These are phyloP conservation scores for Chiloscyllium plagiosum DNA, from an alignment of 2,113 vertebrate genomes.

Conservation along the genomic window DNA sequence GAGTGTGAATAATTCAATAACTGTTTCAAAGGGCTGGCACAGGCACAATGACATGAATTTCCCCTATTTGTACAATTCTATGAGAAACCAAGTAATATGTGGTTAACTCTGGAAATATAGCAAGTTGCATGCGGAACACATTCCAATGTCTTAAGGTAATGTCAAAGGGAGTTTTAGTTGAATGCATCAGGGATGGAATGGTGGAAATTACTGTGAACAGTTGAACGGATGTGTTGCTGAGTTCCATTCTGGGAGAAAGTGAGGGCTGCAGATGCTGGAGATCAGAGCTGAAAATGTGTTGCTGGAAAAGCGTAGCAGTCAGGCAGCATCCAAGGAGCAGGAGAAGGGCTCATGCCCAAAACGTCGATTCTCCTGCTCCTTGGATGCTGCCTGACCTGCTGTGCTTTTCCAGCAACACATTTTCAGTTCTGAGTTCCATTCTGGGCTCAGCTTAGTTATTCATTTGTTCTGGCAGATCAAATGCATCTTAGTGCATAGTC, in stretches of 20 bases:
- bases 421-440: no score
- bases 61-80: neutral
- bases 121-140: neutral
- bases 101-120: neutral
- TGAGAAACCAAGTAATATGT: neutral
- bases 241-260: neutral
- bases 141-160: neutral
- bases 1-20: neutral
- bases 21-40: neutral
- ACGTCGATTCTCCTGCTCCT: no score
- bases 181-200: neutral
- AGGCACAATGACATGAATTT: neutral
- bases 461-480: no score
- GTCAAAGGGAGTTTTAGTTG: neutral
- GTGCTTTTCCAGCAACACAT: no score
- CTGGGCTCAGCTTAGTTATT: no score
- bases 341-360: no score
- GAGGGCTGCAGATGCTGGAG: no score
- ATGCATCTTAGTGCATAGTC: no score
- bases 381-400: no score
- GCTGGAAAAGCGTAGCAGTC: no score
- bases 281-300: no score
- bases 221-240: neutral
- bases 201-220: neutral
- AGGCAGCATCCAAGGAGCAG: no score